These are phyloP conservation scores for Stenichneumon culpator DNA, from an alignment of 2,888 invertebrate species.

Conservation along the genomic window DNA sequence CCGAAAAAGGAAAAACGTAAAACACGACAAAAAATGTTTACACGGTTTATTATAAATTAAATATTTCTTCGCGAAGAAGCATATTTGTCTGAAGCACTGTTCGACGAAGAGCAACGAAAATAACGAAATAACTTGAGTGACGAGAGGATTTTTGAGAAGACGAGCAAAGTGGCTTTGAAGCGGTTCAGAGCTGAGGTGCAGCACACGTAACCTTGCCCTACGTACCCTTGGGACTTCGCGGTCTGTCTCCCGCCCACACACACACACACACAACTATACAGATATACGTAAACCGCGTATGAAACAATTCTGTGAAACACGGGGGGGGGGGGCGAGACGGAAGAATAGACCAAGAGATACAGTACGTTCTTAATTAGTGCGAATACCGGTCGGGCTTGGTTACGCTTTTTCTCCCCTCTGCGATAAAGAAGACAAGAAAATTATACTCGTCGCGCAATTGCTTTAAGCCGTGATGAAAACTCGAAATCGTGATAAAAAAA, in stretches of 20 bases:
- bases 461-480: background rate
- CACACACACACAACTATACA: background rate
- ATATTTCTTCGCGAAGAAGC: no score
- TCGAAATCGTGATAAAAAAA: background rate
- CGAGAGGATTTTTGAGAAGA: constrained; percentile 1
- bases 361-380: constrained; percentile 61
- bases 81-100: background rate
- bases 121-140: background rate
- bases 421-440: background rate
- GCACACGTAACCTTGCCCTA: constrained; percentile 64
- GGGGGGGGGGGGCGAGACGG: background rate
- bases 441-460: background rate
- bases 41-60: no score
- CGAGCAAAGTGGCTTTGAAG: constrained; percentile 8
- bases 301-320: constrained; percentile 23
- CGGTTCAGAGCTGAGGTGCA: constrained; percentile 36
- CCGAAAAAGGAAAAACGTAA: background rate
- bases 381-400: constrained; percentile 20
- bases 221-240: constrained; percentile 38
- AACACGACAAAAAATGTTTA: background rate
- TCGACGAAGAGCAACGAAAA: background rate
- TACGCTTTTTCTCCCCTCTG: constrained; percentile 1
- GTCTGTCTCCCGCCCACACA: background rate
- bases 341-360: constrained; percentile 32
- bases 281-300: constrained; percentile 5